Base-by-base conservation (phyloP, 1,140 invertebrate genomes). In the Drosophila bipectinata region DNA sequence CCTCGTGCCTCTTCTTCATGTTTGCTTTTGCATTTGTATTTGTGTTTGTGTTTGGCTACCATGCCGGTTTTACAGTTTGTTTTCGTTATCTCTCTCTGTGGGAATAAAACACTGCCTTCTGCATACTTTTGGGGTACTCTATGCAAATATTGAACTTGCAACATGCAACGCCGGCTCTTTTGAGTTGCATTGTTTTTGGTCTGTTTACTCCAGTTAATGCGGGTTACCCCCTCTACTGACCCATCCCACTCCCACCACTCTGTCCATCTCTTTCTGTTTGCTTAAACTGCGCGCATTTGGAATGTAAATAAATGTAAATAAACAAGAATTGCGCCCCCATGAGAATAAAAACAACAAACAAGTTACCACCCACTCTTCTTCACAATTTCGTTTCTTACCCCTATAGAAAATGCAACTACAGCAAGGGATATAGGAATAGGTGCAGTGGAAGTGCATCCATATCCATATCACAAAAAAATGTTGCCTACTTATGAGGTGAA, bases 251-350 rank as follows among this genome's bases (percentile, higher is more conserved):
- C 21, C 21, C 12, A 10, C 15, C 49, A 34, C 57, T n/a, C n/a
- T 26, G 6, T n/a, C 30, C 12, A 14, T 24, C 37, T 52, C 39
- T 30, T 32, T 39, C 21, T 81, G 72, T 81, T 81, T 81, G 59
- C 68, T 39, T 72, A 77, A 81, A 85, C 73, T 85, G 81, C 56
- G 74, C 73, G 83, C 80, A 81, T 81, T 82, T 78, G 71, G 67
- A 72, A 73, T 84, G 80, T 84, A 76, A 83, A 83, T 83, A 83
- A 85, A 80, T 85, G 63, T 85, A 85, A 85, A 85, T 85, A 85
- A 85, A 85, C 81, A 84, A 79, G 80, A 83, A 83, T 73, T 30
- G 66, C 77, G 80, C 80, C 76, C 72, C 77, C 76, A 79, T 83
- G 59, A 62, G 39, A 9, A 55, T 12, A 68, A 69, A 45, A 58